Evolutionary conservation across 2,797 vertebrate genomes (phyloP).

Genomic region (Aselliscus stoliczkanus): DNA sequence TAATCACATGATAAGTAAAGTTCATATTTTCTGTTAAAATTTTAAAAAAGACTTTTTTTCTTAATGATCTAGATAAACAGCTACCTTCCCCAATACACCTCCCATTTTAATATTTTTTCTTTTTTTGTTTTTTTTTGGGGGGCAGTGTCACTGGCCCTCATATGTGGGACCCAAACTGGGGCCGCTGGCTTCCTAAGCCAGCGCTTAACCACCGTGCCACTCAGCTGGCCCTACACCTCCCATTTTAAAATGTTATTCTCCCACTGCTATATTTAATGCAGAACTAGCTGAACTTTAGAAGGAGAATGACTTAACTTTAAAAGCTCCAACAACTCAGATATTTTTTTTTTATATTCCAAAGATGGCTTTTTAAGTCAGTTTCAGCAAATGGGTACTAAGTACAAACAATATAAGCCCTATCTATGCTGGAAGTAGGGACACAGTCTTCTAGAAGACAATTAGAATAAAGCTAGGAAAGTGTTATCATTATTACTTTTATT

Average conservation of each 20-base stretch:
- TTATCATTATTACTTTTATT: background rate
- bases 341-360: background rate
- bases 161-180: no score
- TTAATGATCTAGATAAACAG: background rate
- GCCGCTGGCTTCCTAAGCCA: no score
- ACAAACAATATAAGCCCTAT: background rate
- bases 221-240: no score
- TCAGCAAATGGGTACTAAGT: background rate
- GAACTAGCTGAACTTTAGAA: background rate
- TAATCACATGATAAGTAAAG: background rate
- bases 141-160: no score
- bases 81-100: background rate
- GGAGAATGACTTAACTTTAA: background rate
- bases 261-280: background rate
- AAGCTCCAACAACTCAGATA: background rate
- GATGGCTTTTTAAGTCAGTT: background rate
- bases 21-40: conserved; percentile 54
- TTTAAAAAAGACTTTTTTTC: conserved; percentile 12
- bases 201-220: no score
- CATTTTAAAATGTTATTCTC: background rate
- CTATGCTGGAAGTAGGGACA: background rate
- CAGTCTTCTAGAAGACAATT: background rate
- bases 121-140: no score
- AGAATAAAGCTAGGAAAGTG: background rate
- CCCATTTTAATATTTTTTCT: no score